Conservation (phyloP, 2,797 vertebrate species). For the Thamnophis elegans region DNA sequence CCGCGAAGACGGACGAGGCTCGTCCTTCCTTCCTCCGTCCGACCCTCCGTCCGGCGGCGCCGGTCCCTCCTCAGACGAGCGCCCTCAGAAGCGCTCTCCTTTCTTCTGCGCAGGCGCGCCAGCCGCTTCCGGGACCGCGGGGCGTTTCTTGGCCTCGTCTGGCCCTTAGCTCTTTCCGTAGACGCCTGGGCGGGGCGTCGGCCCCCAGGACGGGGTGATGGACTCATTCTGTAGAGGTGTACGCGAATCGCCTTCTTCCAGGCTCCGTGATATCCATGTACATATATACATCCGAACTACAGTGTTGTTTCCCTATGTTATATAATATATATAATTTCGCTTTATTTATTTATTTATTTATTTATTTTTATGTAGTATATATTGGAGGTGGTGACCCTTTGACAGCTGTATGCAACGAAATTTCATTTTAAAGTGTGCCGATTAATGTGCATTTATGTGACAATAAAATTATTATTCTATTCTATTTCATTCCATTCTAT, state of each 20-base stretch:
- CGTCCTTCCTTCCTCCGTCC: background rate
- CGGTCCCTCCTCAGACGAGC: background rate
- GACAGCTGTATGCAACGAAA: too few relatives aligned
- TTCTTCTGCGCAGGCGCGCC: background rate
- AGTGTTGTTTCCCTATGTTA: too few relatives aligned
- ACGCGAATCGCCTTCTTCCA: rapidly evolving
- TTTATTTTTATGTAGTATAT: too few relatives aligned
- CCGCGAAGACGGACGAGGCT: background rate
- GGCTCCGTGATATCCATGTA: background rate
- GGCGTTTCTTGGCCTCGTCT: background rate
- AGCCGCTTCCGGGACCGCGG: background rate
- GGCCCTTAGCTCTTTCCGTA: background rate
- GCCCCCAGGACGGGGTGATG: background rate
- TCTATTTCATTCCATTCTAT: too few relatives aligned
- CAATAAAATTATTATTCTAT: too few relatives aligned
- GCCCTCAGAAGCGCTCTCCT: too few relatives aligned
- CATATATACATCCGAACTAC: too few relatives aligned
- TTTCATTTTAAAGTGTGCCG: too few relatives aligned
- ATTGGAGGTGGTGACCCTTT: too few relatives aligned
- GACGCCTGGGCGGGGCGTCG: rapidly evolving
- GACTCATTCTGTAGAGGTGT: rapidly evolving
- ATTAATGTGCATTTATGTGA: too few relatives aligned
- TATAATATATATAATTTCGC: too few relatives aligned
- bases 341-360: too few relatives aligned
- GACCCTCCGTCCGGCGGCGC: background rate